Evolutionary conservation across 2,113 vertebrate species (phyloP), one percentile per base, ranked within the genome.

Genomic region (Irena cyanogastra): DNA sequence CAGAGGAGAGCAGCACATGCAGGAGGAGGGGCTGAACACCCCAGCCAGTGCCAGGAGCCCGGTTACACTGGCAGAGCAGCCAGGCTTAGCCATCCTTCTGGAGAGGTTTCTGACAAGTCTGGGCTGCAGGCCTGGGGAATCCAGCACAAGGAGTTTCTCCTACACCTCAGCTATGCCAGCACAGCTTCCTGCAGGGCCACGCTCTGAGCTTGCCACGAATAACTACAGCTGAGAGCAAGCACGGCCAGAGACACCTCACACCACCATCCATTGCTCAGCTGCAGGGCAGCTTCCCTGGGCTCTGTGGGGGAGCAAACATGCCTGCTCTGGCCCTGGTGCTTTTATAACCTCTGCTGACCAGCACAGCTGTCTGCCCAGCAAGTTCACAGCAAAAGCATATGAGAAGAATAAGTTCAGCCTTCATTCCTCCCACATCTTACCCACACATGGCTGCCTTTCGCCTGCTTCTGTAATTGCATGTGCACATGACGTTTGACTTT

Each of bases 271-370:
- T 1, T 6, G 17, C 4, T 10, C 49, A n/a, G 63, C 49, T 72
- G 49, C 53, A 56, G 17, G 0, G 16, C 64, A 83, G 30, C 64
- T 72, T 72, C 54, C 42, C 44, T 3, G 7, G 45, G 13, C 28
- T 59, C 57, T 21, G 14, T 1, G 1, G 3, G 27, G 8, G 1
- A 54, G 5, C 30, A 49, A 59, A 27, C 1, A 0, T 0, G 4
- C 31, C 59, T 66, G 52, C n/a, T 28, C 50, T 61, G 66, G 41
- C 80, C 22, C 45, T 74, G 28, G 27, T 42, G 50, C 28, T 45
- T 45, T 75, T 23, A 16, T 28, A 77, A 24, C 5, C 42, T 52
- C 59, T 60, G 68, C 18, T 56, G 68, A 69, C 13, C 68, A 83
- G 39, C 53, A 76, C 20, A 70, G 47, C 42, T 50, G 5, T 30